A percentile compares a stretch with the other conserved stretches of the same genome.
Evolutionary conservation across 2,113 vertebrate genomes (phyloP).

Genomic region (Poeciliopsis turrubarensis): DNA sequence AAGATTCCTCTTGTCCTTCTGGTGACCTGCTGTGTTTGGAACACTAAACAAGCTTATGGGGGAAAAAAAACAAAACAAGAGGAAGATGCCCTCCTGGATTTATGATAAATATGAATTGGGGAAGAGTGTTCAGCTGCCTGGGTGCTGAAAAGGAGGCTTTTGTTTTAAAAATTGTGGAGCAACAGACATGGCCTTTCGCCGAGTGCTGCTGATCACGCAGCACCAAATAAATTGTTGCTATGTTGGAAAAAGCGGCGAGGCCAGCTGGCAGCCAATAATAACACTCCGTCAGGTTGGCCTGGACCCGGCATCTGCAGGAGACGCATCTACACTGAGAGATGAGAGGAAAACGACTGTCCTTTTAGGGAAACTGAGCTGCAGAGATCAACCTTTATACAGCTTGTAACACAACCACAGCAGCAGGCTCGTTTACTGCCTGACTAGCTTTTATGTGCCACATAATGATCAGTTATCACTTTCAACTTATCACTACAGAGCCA

Average conservation of each 20-base stretch:
- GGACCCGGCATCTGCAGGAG: neutral
- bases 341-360: slow-evolving; percentile 8
- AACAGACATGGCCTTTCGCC: slow-evolving; percentile 1
- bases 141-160: slow-evolving; percentile 2
- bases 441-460: neutral
- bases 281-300: slow-evolving; percentile 8
- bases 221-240: slow-evolving; percentile 44
- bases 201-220: neutral
- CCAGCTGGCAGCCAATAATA: slow-evolving; percentile 38
- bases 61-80: neutral
- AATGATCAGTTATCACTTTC: neutral
- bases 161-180: neutral
- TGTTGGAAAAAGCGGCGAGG: slow-evolving; percentile 42
- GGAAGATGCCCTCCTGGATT: slow-evolving; percentile 28
- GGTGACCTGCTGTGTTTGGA: neutral
- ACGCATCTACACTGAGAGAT: neutral
- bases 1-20: neutral
- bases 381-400: slow-evolving; percentile 9
- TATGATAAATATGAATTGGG: slow-evolving; percentile 15
- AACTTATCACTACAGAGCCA: slow-evolving; percentile 4
- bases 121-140: neutral
- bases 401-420: neutral
- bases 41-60: slow-evolving; percentile 4
- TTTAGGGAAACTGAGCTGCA: neutral
- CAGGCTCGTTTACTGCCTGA: slow-evolving; percentile 11